Conservation (phyloP, 2,888 invertebrate genomes). For the Peribatodes rhomboidaria region DNA sequence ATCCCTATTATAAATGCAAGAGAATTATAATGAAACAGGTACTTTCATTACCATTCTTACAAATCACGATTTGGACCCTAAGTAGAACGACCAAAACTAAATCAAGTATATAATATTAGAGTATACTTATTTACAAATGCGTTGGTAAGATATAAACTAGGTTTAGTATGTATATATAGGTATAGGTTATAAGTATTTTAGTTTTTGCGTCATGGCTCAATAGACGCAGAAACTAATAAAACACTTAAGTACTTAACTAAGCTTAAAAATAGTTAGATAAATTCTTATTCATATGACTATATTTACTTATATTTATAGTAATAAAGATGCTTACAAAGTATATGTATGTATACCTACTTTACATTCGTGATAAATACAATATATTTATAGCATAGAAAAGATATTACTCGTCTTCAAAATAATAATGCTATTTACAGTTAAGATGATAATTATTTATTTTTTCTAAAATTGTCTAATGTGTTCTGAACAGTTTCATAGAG, state of each 20-base stretch:
- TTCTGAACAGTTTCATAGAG: conserved; percentile 53
- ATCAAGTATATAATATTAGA: conserved; percentile 28
- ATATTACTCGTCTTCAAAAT: neutral
- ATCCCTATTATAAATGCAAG: conserved; percentile 38
- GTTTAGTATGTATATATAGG: neutral
- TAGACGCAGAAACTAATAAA: conserved; percentile 72
- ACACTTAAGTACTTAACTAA: neutral
- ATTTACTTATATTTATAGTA: neutral
- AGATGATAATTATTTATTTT: neutral
- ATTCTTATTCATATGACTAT: conserved; percentile 1
- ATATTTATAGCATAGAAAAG: conserved; percentile 1
- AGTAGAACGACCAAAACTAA: conserved; percentile 50
- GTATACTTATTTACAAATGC: conserved; percentile 19
- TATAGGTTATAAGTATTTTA: conserved; percentile 50
- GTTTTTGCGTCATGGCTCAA: conserved; percentile 79
- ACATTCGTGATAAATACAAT: conserved; percentile 4
- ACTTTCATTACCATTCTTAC: conserved; percentile 33
- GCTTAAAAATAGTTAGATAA: conserved; percentile 4
- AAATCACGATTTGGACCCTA: conserved; percentile 62
- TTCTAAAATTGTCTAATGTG: neutral
- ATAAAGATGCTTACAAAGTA: conserved; percentile 24
- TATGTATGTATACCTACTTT: conserved; percentile 3
- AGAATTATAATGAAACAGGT: conserved; percentile 32
- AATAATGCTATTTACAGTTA: conserved; percentile 1
- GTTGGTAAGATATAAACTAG: conserved; percentile 1